Evolutionary conservation across 2,797 vertebrate species (phyloP), one percentile per base, ranked within the genome.

Genomic region (Diglossa cyanea): DNA sequence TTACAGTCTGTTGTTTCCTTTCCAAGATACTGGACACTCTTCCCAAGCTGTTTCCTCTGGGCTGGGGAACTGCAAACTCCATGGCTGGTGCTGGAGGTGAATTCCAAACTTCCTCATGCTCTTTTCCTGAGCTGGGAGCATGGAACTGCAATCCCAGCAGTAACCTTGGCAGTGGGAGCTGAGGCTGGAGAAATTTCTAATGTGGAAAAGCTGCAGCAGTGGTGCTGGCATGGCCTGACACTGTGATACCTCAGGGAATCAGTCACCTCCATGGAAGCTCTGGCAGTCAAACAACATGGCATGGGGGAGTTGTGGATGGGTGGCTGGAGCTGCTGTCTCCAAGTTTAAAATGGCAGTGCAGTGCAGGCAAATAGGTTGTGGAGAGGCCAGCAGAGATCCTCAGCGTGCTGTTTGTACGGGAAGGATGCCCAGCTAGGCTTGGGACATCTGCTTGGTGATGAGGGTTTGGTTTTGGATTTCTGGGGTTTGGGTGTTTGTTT

Each of bases 41-140:
- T 72, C 40, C 53, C 45, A 17, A 7, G 9, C 60, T 37, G n/a
- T 33, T 75, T 82, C n/a, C 58, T 0, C 53, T 2, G 47, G 20
- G 24, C 47, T 13, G 45, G 28, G 40, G 50, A 50, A 15, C 16
- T 19, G 7, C 19, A 7, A 77, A 61, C 39, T 48, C 31, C 66
- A 1, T 17, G 1, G 0, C 35, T 1, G 4, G 18, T 33, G 55
- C 21, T 2, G 10, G n/a, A 23, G 81, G 55, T 70, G 70, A 47
- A 17, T 42, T 47, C 57, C 4, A 25, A 3, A 66, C 50, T 80
- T 48, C 80, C 61, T 72, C 28, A 0, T 0, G 0, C n/a, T 0
- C 0, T 42, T 61, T 60, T 40, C 65, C 80, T 12, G 48, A 39
- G 50, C 67, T 45, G 2, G 2, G 42, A 55, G 67, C 0, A 0